Evolutionary conservation across 2,797 vertebrate species (phyloP), one percentile per base, ranked within the genome.

Genomic region (Fistularia tabacaria): DNA sequence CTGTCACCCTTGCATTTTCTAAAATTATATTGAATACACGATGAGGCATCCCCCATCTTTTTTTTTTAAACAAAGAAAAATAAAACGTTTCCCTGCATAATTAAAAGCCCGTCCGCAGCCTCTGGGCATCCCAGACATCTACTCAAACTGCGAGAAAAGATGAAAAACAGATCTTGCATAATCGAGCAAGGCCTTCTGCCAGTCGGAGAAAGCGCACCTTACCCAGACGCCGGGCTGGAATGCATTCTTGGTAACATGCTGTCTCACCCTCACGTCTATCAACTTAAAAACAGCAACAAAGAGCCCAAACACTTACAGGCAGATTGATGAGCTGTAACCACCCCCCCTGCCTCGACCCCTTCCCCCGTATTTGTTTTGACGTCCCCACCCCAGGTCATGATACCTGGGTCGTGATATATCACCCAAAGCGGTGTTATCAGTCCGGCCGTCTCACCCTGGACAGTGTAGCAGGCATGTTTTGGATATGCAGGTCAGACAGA

Each of bases 31-130:
- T 38, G 54, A 66, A 80, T 68, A 79, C 57, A 57, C 58, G 71
- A 80, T 75, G 62, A 74, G 82, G 79, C 73, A 76, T 75, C 68
- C 69, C 45, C 48, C 63, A 65, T 62, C 68, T 45, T 51, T 64
- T 67, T 62, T 62, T 66, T 81, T 78, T 57, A 77, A 81, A 83
- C 69, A 71, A 76, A 72, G 64, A 65, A 76, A 82, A 75, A 71
- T 75, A 74, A 85, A 88, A 84, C 62, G 74, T 76, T 76, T 86
- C 67, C 69, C 65, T 49, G 55, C 69, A 51, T 91, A 92, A 91
- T 91, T 90, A 89, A 90, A 90, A 88, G 87, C 79, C 69, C 79
- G 73, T 76, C 80, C 71, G 76, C 79, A 73, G 83, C 85, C 81
- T 58, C 51, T 51, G 71, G 87, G 86, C 55, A 1, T 76, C 73